phyloP scores from a whole-genome alignment of 2,888 invertebrate genomes.

The Drosophila barbarae region DNA sequence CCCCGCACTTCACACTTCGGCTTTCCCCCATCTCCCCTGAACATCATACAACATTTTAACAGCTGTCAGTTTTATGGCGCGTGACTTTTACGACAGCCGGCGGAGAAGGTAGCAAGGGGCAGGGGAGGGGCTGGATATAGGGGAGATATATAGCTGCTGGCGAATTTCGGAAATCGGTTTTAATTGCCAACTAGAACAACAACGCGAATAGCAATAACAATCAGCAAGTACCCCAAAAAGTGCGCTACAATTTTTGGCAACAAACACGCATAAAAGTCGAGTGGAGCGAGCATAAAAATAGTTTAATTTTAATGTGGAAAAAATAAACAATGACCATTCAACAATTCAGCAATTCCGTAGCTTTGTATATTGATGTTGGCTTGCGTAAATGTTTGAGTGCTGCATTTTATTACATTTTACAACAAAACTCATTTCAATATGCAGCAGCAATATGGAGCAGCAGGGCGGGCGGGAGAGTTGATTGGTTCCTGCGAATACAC shows the following conservation, averaged over 20 bases:
- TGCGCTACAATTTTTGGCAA: conserved; percentile 48
- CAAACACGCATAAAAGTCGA: conserved; percentile 42
- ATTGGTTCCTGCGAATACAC: conserved; percentile 47
- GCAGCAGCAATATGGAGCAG: conserved; percentile 30
- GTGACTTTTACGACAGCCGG: conserved; percentile 71
- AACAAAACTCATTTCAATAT: conserved; percentile 43
- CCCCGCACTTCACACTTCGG: conserved; percentile 7
- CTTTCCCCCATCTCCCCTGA: not conserved
- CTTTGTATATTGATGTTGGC: conserved; percentile 47
- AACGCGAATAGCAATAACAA: conserved; percentile 52
- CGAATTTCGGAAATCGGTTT: conserved; percentile 68
- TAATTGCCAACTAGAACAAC: conserved; percentile 72
- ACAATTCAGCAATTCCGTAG: conserved; percentile 23
- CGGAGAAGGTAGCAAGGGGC: conserved; percentile 9
- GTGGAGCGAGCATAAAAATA: conserved; percentile 36
- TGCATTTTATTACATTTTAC: conserved; percentile 60
- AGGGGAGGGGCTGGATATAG: not conserved
- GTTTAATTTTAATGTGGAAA: conserved; percentile 55
- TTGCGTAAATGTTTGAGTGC: conserved; percentile 53
- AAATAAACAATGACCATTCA: not conserved
- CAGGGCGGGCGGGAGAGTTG: conserved; percentile 27
- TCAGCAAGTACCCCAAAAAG: conserved; percentile 51
- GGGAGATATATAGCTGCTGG: conserved; percentile 33
- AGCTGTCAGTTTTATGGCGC: conserved; percentile 74
- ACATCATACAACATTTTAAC: conserved; percentile 62